phyloP scores from a whole-genome alignment of 2,888 invertebrate species.

The Octonoba sinensis region DNA sequence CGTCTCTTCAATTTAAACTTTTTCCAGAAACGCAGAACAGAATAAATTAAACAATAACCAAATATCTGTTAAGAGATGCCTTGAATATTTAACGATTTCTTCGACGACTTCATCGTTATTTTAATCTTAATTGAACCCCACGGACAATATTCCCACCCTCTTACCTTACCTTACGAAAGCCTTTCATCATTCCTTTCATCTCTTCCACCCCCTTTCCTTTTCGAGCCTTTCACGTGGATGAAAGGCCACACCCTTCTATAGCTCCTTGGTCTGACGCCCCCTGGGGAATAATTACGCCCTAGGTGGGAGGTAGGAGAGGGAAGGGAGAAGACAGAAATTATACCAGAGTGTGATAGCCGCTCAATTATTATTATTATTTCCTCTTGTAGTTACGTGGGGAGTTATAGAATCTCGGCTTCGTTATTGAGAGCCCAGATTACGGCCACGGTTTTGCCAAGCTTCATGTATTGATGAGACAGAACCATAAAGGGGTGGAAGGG shows the following conservation, averaged over 20 bases:
- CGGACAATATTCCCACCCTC: not conserved
- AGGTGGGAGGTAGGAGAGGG: conserved; percentile 8
- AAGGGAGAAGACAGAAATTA: not conserved
- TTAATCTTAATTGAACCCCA: conserved; percentile 37
- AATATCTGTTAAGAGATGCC: no score
- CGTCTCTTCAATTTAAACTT: no score
- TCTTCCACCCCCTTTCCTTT: not conserved
- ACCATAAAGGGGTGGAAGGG: no score
- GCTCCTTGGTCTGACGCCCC: conserved; percentile 14
- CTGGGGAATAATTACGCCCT: conserved; percentile 31
- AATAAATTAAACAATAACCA: no score
- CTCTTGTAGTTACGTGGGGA: no score
- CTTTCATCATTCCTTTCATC: conserved; percentile 12
- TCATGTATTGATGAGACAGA: no score
- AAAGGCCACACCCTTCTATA: conserved; percentile 20
- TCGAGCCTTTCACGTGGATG: not conserved
- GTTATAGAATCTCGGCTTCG: no score
- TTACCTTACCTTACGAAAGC: not conserved
- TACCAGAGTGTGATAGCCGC: conserved; percentile 45
- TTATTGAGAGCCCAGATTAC: no score
- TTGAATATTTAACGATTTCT: no score
- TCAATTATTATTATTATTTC: conserved; percentile 51
- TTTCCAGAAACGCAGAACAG: no score
- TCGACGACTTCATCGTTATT: conserved; percentile 26
- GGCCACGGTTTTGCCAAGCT: no score